Conservation (phyloP, 92 coral and sea anemone species). For the Phenganax stokvisi region DNA sequence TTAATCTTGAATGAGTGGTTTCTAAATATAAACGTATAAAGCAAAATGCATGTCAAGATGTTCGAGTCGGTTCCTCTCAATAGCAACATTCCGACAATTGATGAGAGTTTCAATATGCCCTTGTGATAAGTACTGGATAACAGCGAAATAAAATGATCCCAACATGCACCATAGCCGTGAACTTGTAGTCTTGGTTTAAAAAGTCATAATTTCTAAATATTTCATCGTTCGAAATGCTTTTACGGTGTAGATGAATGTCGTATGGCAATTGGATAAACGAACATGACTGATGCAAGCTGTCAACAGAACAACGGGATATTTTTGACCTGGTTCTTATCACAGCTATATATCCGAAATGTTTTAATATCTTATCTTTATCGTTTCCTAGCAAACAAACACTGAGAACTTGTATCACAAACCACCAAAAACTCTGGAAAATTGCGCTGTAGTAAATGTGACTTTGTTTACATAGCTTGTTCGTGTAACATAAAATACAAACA, state of each 20-base stretch:
- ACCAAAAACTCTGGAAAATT: not conserved
- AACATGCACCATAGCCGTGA: not conserved
- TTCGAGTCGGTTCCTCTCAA: constrained; percentile 39
- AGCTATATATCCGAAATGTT: constrained; percentile 40
- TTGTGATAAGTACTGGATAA: constrained; percentile 15
- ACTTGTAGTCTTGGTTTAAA: constrained; percentile 2
- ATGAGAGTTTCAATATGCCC: constrained; percentile 36
- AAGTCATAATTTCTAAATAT: not conserved
- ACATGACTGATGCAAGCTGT: constrained; percentile 42
- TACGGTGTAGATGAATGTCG: constrained; percentile 13
- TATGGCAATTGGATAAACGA: constrained; percentile 40
- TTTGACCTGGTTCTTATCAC: constrained; percentile 45
- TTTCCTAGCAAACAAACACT: constrained; percentile 38
- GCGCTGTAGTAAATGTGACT: not conserved
- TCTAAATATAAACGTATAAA: constrained; percentile 36
- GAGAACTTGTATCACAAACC: not conserved
- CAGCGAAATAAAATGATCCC: not conserved
- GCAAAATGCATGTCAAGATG: constrained; percentile 34
- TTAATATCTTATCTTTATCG: constrained; percentile 41
- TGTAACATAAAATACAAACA: constrained; percentile 29
- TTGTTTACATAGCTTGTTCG: constrained; percentile 16
- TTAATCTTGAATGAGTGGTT: constrained; percentile 37
- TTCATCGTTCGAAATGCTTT: constrained; percentile 6
- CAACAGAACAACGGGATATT: constrained; percentile 31
- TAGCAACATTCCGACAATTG: constrained; percentile 41